Conservation (phyloP, 2,113 vertebrate species). For the Myrmophylax atrothorax region DNA sequence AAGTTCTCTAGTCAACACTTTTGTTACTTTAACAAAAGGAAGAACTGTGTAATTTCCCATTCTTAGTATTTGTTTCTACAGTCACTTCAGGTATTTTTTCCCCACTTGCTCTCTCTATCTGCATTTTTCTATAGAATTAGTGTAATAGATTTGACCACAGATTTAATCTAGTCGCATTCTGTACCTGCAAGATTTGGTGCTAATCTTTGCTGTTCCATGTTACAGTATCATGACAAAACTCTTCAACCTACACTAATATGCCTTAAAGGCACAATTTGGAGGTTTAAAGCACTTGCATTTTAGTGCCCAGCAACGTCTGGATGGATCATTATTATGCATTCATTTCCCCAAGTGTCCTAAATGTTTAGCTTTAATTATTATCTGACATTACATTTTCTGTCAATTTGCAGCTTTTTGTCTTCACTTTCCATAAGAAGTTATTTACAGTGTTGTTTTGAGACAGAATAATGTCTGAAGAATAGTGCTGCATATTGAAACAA, state of each 20-base stretch:
- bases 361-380: constrained; percentile 20
- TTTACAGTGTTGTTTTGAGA: not conserved
- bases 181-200: not conserved
- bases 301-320: not conserved
- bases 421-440: not conserved
- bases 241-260: not conserved
- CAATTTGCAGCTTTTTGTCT: not conserved
- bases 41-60: not conserved
- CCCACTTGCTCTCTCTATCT: not conserved
- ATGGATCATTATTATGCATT: not conserved
- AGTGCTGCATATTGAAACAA: not conserved
- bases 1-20: constrained; percentile 47
- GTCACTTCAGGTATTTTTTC: not conserved
- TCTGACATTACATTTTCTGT: not conserved
- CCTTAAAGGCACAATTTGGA: not conserved
- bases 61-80: not conserved
- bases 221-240: not conserved
- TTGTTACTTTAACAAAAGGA: not conserved
- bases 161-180: not conserved
- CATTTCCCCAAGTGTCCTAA: not conserved
- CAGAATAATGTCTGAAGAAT: not conserved
- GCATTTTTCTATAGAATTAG: not conserved
- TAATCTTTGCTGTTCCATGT: not conserved
- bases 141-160: not conserved
- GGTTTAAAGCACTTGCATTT: constrained; percentile 5